phyloP scores from a whole-genome alignment of 2,797 vertebrate genomes.

The Lagodon rhomboides region DNA sequence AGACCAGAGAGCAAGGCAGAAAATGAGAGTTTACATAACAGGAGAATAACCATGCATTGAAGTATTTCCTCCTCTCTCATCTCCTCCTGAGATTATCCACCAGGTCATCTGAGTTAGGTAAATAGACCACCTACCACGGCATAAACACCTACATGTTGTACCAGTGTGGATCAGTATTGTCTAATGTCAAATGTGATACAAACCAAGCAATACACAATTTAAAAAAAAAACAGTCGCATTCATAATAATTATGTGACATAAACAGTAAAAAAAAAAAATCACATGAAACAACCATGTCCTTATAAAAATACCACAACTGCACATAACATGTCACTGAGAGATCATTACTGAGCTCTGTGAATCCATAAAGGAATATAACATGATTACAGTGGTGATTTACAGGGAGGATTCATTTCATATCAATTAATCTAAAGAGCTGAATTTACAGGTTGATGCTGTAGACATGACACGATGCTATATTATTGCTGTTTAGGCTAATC shows the following conservation, averaged over 20 bases:
- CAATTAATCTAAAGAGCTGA: background rate
- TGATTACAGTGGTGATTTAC: background rate
- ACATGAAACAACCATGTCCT: background rate
- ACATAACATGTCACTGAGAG: background rate
- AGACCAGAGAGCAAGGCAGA: constrained; percentile 2
- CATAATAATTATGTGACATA: background rate
- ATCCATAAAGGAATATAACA: background rate
- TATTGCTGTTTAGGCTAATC: constrained; percentile 1
- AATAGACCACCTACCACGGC: background rate
- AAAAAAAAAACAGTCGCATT: background rate
- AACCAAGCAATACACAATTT: background rate
- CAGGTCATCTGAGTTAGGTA: background rate
- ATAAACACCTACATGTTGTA: background rate
- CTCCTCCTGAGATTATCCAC: constrained; percentile 13
- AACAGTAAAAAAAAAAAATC: background rate
- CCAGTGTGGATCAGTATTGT: background rate
- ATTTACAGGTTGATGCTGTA: background rate
- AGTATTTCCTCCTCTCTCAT: background rate
- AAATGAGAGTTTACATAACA: constrained; percentile 6
- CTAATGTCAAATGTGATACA: background rate
- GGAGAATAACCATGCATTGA: background rate
- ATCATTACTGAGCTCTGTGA: background rate
- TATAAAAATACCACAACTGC: background rate
- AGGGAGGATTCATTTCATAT: background rate
- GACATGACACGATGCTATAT: background rate